Evolutionary conservation across 1,140 invertebrate species (phyloP).

Genomic region (Drosophila sturtevanti): DNA sequence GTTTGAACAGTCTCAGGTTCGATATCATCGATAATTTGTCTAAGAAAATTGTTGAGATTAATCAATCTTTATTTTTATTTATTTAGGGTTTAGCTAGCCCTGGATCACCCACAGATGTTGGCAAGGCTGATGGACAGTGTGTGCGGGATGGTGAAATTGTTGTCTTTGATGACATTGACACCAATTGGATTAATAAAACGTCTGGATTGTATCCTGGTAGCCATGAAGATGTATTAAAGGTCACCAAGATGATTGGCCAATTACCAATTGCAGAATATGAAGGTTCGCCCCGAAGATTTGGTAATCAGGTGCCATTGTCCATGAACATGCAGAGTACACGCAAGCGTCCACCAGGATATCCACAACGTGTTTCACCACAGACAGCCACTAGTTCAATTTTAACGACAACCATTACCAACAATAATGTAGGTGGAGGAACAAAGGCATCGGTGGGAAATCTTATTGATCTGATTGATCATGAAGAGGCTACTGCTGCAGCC

Average conservation of each 20-base stretch:
- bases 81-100: slow-evolving; percentile 67
- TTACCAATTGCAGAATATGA: slow-evolving; percentile 89
- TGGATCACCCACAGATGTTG: slow-evolving; percentile 78
- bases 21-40: background rate
- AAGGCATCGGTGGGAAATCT: slow-evolving; percentile 61
- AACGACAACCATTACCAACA: slow-evolving; percentile 24
- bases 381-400: background rate
- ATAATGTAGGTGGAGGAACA: slow-evolving; percentile 23
- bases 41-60: background rate
- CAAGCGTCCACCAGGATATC: slow-evolving; percentile 88
- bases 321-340: slow-evolving; percentile 59
- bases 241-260: slow-evolving; percentile 92
- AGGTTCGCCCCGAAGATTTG: slow-evolving; percentile 94
- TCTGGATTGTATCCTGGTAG: slow-evolving; percentile 27
- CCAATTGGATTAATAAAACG: slow-evolving; percentile 85
- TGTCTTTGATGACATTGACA: slow-evolving; percentile 91
- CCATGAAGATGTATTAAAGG: slow-evolving; percentile 85
- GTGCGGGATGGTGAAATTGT: slow-evolving; percentile 86
- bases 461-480: slow-evolving; percentile 66
- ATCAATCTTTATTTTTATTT: background rate
- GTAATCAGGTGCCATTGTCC: slow-evolving; percentile 74
- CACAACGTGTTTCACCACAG: slow-evolving; percentile 83
- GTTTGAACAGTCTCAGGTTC: slow-evolving; percentile 66
- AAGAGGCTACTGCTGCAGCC: slow-evolving; percentile 17
- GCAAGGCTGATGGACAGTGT: slow-evolving; percentile 70